Evolutionary conservation across 2,888 invertebrate species (phyloP).

Genomic region (Linnaemya vulpina): DNA sequence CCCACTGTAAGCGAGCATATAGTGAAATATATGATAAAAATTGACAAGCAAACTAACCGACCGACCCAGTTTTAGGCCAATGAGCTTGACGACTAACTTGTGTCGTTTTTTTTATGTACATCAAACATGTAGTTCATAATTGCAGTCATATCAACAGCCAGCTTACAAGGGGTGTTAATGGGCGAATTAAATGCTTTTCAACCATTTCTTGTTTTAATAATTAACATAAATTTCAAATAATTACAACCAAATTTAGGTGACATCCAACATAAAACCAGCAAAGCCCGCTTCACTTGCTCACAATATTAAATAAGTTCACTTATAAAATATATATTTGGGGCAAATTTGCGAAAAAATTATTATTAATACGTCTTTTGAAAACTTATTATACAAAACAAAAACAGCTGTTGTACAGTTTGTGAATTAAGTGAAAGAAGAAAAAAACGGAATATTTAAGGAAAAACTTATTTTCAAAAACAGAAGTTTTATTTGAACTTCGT

Average conservation of each 20-base stretch:
- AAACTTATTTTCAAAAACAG: no score
- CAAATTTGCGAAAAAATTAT: no score
- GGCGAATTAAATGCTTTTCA: neutral
- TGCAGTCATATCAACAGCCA: conserved; percentile 19
- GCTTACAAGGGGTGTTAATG: conserved; percentile 47
- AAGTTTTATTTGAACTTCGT: no score
- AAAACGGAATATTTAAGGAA: no score
- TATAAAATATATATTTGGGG: no score
- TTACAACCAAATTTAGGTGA: neutral
- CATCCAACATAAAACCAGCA: neutral
- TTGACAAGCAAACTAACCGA: conserved; percentile 41
- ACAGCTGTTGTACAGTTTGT: no score
- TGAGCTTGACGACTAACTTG: conserved; percentile 40
- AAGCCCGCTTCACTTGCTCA: no score
- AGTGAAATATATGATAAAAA: conserved; percentile 22
- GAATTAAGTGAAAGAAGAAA: no score
- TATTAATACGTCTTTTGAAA: no score
- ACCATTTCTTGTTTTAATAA: neutral
- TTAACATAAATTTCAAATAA: neutral
- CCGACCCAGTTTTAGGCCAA: conserved; percentile 69
- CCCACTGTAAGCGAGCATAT: neutral
- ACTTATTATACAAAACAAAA: no score
- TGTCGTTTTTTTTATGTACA: conserved; percentile 18
- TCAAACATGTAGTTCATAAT: conserved; percentile 46
- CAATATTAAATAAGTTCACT: no score